These are phyloP conservation scores for Andrena marginata DNA, from an alignment of 2,888 invertebrate genomes.

Conservation along the genomic window DNA sequence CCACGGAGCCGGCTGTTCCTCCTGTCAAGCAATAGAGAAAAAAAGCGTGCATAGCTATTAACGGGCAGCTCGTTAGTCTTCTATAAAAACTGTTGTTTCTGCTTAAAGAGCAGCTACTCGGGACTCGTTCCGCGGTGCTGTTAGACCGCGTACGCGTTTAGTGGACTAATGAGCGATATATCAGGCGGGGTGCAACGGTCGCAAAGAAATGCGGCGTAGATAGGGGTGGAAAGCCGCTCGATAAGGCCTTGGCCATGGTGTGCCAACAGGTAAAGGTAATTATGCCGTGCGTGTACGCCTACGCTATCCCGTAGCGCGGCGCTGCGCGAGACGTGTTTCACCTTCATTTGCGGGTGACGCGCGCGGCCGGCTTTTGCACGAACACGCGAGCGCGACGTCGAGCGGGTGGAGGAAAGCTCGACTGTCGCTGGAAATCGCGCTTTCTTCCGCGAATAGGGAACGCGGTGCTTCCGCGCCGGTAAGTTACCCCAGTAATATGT, in stretches of 20 bases:
- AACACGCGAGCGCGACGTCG: neutral
- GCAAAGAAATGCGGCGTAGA: neutral
- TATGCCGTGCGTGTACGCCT: conserved; percentile 6
- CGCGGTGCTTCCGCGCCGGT: neutral
- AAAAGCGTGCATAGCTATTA: neutral
- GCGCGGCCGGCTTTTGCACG: neutral
- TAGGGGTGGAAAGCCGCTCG: conserved; percentile 42
- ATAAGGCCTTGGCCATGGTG: conserved; percentile 64
- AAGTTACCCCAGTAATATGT: too few species aligned
- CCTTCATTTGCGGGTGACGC: conserved; percentile 1
- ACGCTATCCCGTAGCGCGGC: neutral
- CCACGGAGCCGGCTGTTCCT: conserved; percentile 89
- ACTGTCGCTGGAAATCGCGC: neutral
- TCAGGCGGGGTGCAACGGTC: neutral
- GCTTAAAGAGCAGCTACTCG: conserved; percentile 7
- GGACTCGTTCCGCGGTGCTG: neutral
- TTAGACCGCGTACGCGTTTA: neutral
- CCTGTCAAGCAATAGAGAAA: conserved; percentile 75
- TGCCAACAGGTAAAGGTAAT: conserved; percentile 46
- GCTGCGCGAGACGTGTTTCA: conserved; percentile 26
- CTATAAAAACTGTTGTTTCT: neutral
- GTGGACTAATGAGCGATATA: neutral
- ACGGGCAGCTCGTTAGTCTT: neutral
- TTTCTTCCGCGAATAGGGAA: neutral
- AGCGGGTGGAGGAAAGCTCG: neutral